A percentile compares a stretch with the other conserved stretches of the same genome.
These are phyloP conservation scores for Antennarius maculatus DNA, from an alignment of 2,797 vertebrate species.

Conservation along the genomic window DNA sequence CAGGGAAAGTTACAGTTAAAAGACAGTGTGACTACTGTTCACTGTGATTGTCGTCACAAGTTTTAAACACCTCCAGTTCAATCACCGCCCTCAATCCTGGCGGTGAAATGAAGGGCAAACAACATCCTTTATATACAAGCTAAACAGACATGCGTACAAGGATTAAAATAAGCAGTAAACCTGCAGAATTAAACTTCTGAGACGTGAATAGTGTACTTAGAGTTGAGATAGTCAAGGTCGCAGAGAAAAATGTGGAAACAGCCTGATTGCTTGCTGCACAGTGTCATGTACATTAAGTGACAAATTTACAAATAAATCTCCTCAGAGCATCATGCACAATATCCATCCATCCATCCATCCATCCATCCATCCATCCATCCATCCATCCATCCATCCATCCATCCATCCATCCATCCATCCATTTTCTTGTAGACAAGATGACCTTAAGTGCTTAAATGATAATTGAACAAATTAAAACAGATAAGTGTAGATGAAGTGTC, in stretches of 20 bases:
- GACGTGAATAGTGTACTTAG: neutral
- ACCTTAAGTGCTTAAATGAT: too few relatives aligned
- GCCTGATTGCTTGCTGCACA: neutral
- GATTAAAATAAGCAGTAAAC: conserved; percentile 16
- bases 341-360: too few relatives aligned
- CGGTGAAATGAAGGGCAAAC: conserved; percentile 29
- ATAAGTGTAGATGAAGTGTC: too few relatives aligned
- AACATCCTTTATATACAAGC: conserved; percentile 6
- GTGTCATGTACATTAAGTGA: neutral
- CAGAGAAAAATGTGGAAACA: neutral
- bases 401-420: too few relatives aligned
- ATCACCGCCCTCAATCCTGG: conserved; percentile 35
- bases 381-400: too few relatives aligned
- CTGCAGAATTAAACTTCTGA: conserved; percentile 3
- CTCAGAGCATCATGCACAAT: too few relatives aligned
- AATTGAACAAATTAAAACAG: too few relatives aligned
- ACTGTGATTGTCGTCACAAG: conserved; percentile 37
- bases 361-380: too few relatives aligned
- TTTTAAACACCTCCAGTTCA: conserved; percentile 26
- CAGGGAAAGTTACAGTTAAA: conserved; percentile 29
- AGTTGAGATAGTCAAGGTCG: too few relatives aligned
- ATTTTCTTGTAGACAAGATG: too few relatives aligned
- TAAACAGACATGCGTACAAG: neutral
- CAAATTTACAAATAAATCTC: too few relatives aligned
- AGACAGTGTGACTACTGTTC: neutral